A percentile compares a stretch with the other conserved stretches of the same genome.
These are phyloP conservation scores for Scomber scombrus DNA, from an alignment of 2,113 vertebrate genomes.

Conservation along the genomic window DNA sequence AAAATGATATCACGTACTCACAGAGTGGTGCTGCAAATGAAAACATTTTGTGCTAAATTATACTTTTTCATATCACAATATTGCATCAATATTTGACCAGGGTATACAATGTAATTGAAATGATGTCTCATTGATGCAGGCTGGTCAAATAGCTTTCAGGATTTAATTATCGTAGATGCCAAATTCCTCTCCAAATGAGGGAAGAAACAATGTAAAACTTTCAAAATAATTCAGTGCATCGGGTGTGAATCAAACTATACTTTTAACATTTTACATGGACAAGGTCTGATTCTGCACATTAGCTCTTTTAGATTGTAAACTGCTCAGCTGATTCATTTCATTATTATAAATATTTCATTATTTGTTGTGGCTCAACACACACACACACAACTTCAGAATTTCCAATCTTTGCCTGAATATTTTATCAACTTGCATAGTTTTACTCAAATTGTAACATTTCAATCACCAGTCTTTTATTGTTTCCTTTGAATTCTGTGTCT, in stretches of 20 bases:
- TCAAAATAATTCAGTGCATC: not conserved
- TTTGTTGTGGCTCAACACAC: conserved; percentile 1
- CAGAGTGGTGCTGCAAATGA: conserved; percentile 38
- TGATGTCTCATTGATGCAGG: not conserved
- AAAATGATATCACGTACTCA: conserved; percentile 50
- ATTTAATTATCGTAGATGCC: conserved; percentile 28
- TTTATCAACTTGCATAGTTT: not conserved
- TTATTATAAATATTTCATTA: not conserved
- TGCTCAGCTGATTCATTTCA: not conserved
- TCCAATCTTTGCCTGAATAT: not conserved
- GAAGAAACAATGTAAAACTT: not conserved
- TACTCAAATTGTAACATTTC: not conserved
- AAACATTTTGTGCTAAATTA: conserved; percentile 36
- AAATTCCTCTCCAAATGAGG: not conserved
- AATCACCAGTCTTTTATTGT: no score
- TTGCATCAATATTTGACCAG: conserved; percentile 21
- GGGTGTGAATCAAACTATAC: not conserved
- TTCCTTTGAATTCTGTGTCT: no score
- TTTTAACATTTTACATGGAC: not conserved
- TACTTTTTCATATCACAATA: conserved; percentile 11
- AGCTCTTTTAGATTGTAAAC: not conserved
- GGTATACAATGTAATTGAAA: not conserved
- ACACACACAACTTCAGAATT: not conserved
- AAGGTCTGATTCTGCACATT: not conserved
- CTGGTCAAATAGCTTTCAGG: not conserved